phyloP scores from a whole-genome alignment of 2,888 invertebrate genomes.

The Polietes domitor region DNA sequence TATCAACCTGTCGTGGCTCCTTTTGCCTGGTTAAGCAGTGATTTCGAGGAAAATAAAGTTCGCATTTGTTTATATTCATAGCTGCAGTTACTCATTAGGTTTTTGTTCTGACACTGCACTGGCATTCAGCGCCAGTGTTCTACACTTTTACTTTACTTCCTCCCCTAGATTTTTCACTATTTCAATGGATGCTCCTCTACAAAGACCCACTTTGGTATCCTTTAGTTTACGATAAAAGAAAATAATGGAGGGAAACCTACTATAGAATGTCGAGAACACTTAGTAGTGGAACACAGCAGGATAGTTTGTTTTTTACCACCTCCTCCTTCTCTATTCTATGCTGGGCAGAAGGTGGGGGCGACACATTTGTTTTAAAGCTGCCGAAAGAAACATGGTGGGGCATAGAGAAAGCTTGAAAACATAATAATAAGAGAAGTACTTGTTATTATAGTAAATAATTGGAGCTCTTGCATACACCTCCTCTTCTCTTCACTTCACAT shows the following conservation, averaged over 20 bases:
- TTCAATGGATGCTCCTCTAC: neutral
- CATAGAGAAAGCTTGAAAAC: neutral
- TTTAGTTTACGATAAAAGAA: conserved; percentile 4
- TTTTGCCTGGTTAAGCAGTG: neutral
- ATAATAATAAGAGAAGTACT: neutral
- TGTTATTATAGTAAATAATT: conserved; percentile 34
- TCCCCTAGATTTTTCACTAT: neutral
- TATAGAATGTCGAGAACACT: neutral
- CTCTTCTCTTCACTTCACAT: neutral
- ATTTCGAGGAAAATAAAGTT: neutral
- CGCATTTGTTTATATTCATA: neutral
- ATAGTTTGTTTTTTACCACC: neutral
- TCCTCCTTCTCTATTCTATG: neutral
- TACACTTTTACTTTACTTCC: neutral
- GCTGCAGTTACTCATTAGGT: conserved; percentile 3
- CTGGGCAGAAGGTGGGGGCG: neutral
- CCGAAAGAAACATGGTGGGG: neutral
- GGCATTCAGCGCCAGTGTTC: neutral
- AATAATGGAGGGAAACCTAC: conserved; percentile 3
- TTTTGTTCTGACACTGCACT: neutral
- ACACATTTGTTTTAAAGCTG: neutral
- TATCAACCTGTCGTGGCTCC: too few species aligned
- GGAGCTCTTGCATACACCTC: neutral
- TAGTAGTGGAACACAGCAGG: neutral
- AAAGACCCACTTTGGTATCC: conserved; percentile 20